phyloP scores from a whole-genome alignment of 1,140 invertebrate species.

The Caenorhabditis inopinata region DNA sequence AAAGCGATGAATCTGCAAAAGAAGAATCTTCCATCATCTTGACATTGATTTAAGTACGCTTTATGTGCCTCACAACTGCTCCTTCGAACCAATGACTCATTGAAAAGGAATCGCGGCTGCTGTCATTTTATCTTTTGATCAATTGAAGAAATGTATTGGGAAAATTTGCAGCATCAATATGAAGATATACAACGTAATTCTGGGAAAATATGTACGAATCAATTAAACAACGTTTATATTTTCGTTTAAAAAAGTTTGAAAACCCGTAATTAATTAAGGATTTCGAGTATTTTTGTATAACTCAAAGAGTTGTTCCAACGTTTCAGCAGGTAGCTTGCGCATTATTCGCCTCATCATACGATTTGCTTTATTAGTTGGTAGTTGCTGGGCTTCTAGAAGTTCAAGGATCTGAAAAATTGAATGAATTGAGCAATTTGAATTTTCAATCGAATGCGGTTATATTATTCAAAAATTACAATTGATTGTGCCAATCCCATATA shows the following conservation, averaged over 20 bases:
- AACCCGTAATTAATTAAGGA: too few species aligned
- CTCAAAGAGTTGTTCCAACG: neutral
- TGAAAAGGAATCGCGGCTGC: neutral
- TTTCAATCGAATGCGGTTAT: too few species aligned
- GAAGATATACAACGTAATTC: too few species aligned
- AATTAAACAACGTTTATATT: too few species aligned
- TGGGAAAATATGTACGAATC: too few species aligned
- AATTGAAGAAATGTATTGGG: neutral
- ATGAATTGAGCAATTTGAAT: too few species aligned
- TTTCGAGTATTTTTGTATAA: neutral
- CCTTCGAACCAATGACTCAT: neutral
- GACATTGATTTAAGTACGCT: conserved; percentile 14
- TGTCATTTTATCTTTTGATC: neutral
- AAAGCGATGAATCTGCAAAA: conserved; percentile 23
- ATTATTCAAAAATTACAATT: too few species aligned
- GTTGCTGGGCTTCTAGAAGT: neutral
- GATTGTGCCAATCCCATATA: too few species aligned
- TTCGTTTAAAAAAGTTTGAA: too few species aligned
- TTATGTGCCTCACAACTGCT: conserved; percentile 6
- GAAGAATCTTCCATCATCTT: conserved; percentile 8
- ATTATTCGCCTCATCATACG: conserved; percentile 14
- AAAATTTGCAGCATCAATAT: too few species aligned
- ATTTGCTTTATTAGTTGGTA: neutral
- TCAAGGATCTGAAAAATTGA: neutral
- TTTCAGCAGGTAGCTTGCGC: neutral